A percentile compares a stretch with the other conserved stretches of the same genome.
phyloP scores from a whole-genome alignment of 2,797 vertebrate genomes.

The Lithobates pipiens region DNA sequence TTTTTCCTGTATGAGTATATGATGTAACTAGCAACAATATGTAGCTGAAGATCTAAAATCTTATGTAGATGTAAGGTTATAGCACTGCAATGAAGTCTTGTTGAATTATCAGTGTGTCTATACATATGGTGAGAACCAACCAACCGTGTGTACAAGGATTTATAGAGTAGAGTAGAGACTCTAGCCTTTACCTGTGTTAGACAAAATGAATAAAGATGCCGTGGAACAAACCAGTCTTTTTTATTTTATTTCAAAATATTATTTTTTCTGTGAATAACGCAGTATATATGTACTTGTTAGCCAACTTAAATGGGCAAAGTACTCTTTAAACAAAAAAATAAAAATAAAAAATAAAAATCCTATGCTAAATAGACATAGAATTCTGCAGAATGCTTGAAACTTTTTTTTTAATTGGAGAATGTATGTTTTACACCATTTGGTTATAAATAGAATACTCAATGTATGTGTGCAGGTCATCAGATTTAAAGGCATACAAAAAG shows the following conservation, averaged over 20 bases:
- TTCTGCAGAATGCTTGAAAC: not conserved
- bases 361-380: not conserved
- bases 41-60: slow-evolving; percentile 78
- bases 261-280: not conserved
- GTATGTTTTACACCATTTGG: not conserved
- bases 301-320: not conserved
- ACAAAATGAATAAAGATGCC: slow-evolving; percentile 44
- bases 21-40: slow-evolving; percentile 80
- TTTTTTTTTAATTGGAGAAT: not conserved
- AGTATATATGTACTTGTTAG: not conserved
- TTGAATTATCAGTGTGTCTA: slow-evolving; percentile 60
- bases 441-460: not conserved
- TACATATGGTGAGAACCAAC: slow-evolving; percentile 40
- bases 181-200: slow-evolving; percentile 26
- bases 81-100: slow-evolving; percentile 72
- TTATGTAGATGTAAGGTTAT: slow-evolving; percentile 72
- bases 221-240: slow-evolving; percentile 43
- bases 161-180: slow-evolving; percentile 48
- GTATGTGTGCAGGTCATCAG: not conserved
- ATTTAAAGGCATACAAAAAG: not conserved
- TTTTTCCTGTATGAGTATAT: slow-evolving; percentile 78
- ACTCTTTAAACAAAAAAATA: not conserved
- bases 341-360: no score
- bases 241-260: slow-evolving; percentile 9
- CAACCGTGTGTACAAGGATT: slow-evolving; percentile 46